Percentiles rank a stretch among this genome's conserved stretches.
Evolutionary conservation across 1,140 invertebrate genomes (phyloP).

Genomic region (Papilio dardanus): DNA sequence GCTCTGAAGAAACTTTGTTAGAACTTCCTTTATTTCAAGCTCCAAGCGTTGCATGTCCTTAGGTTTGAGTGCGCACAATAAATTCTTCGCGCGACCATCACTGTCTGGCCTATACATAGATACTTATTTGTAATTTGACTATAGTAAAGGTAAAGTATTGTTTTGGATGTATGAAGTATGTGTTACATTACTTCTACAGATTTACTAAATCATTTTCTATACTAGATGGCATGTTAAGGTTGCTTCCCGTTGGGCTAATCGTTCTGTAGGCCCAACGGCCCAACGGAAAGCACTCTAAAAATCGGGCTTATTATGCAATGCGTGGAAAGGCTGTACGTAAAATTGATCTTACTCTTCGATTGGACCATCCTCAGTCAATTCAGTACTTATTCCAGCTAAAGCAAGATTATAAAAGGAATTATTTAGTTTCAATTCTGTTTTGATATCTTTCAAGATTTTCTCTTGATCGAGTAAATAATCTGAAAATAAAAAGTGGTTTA

Average conservation of each 20-base stretch:
- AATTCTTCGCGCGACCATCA: slow-evolving; percentile 43
- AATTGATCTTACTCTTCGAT: not conserved
- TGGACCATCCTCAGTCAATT: not conserved
- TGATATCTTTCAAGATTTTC: not conserved
- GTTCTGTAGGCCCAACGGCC: too few species aligned
- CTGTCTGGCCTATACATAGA: not conserved
- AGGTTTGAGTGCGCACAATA: slow-evolving; percentile 53
- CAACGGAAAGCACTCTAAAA: too few species aligned
- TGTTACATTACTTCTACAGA: too few species aligned
- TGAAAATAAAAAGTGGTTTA: slow-evolving; percentile 7
- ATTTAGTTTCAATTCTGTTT: slow-evolving; percentile 24
- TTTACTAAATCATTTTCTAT: too few species aligned
- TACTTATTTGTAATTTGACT: too few species aligned
- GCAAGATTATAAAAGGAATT: slow-evolving; percentile 11
- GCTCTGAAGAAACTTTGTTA: slow-evolving; percentile 56
- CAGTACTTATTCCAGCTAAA: not conserved
- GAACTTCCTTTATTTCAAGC: slow-evolving; percentile 48
- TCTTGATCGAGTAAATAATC: slow-evolving; percentile 18
- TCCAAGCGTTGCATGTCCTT: slow-evolving; percentile 47
- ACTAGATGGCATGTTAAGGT: too few species aligned
- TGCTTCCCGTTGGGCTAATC: too few species aligned
- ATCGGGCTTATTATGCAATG: too few species aligned
- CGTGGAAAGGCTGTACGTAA: not conserved
- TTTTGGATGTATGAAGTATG: too few species aligned
- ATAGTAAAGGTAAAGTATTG: too few species aligned